Evolutionary conservation across 2,888 invertebrate genomes (phyloP).

Genomic region (Yponomeuta plumbellus): DNA sequence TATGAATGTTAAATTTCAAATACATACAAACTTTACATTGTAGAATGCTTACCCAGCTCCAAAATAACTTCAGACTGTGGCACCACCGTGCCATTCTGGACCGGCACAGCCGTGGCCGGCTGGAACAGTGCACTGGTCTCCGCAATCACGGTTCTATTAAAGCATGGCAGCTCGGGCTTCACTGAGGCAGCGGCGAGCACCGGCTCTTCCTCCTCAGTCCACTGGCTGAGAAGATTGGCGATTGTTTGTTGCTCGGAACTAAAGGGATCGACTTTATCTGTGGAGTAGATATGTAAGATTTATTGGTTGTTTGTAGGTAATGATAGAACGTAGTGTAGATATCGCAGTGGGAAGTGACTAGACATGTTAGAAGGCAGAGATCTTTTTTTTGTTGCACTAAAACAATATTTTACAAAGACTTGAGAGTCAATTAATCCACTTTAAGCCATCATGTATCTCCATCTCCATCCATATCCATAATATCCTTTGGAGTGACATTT

Average conservation of each 20-base stretch:
- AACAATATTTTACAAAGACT: no score
- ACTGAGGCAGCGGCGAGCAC: conserved; percentile 36
- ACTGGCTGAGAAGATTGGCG: conserved; percentile 63
- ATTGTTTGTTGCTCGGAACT: conserved; percentile 62
- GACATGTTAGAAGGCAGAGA: no score
- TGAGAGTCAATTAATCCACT: no score
- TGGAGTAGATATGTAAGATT: conserved; percentile 13
- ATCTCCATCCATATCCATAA: no score
- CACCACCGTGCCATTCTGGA: conserved; percentile 30
- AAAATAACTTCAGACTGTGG: conserved; percentile 41
- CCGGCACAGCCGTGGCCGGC: conserved; percentile 53
- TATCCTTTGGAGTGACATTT: no score
- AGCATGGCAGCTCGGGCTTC: conserved; percentile 48
- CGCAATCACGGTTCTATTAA: conserved; percentile 59
- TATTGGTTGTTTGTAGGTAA: neutral
- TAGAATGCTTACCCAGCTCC: conserved; percentile 37
- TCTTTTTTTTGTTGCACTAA: no score
- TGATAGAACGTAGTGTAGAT: neutral
- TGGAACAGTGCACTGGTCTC: conserved; percentile 59
- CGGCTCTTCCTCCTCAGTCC: conserved; percentile 64
- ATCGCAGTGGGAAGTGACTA: no score
- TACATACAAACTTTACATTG: no score
- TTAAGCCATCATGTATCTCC: no score
- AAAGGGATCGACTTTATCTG: conserved; percentile 64
- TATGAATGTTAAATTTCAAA: no score